A percentile compares a stretch with the other conserved stretches of the same genome.
These are phyloP conservation scores for Machaerirhynchus nigripectus DNA, from an alignment of 2,113 vertebrate genomes.

Conservation along the genomic window DNA sequence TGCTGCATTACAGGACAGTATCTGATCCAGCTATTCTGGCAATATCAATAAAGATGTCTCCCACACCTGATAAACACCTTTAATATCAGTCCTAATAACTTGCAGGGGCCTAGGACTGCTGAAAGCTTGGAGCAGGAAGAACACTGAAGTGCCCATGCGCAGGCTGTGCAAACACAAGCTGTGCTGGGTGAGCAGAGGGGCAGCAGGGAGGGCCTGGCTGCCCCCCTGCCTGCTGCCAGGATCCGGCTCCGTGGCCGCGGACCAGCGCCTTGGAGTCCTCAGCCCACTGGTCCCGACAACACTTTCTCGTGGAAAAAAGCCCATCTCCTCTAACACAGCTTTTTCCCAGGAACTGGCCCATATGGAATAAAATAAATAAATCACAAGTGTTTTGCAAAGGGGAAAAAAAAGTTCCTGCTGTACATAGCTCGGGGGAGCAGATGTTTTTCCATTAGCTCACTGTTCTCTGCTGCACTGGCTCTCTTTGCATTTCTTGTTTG, in stretches of 20 bases:
- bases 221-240: neutral
- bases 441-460: conserved; percentile 70
- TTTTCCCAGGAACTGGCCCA: conserved; percentile 26
- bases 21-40: neutral
- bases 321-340: neutral
- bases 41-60: neutral
- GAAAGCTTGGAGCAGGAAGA: neutral
- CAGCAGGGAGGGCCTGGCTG: neutral
- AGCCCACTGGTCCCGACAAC: neutral
- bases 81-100: neutral
- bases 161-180: neutral
- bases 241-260: accelerated
- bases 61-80: neutral
- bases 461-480: conserved; percentile 26
- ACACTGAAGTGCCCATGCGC: accelerated
- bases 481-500: neutral
- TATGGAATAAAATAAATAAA: conserved; percentile 52
- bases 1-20: neutral
- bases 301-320: neutral
- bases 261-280: neutral
- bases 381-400: neutral
- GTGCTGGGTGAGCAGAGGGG: neutral
- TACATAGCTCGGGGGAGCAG: conserved; percentile 36
- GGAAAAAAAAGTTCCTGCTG: conserved; percentile 11
- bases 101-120: neutral